A percentile compares a stretch with the other conserved stretches of the same genome.
Evolutionary conservation across 2,113 vertebrate species (phyloP).

Genomic region (Cheirogaleus medius): DNA sequence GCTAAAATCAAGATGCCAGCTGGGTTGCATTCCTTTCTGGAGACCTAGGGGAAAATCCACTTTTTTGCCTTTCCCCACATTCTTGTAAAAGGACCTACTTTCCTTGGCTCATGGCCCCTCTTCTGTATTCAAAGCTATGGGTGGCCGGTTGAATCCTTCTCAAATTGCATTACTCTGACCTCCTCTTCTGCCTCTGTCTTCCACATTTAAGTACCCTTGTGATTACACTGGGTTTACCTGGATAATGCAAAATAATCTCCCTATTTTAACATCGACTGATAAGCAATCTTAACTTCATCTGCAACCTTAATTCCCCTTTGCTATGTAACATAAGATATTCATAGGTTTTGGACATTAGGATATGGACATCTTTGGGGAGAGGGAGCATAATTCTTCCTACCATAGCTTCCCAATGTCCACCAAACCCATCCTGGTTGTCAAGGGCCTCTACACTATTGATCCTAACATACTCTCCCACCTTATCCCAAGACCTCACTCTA

Average conservation of each 20-base stretch:
- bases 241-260: not conserved
- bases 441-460: not conserved
- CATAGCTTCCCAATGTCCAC: not conserved
- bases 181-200: not conserved
- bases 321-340: not conserved
- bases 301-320: not conserved
- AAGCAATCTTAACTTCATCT: not conserved
- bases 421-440: not conserved
- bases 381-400: not conserved
- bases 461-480: not conserved
- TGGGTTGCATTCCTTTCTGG: not conserved
- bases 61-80: not conserved
- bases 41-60: not conserved
- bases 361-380: not conserved
- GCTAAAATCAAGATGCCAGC: not conserved
- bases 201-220: not conserved
- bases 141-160: not conserved
- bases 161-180: not conserved
- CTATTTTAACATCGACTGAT: not conserved
- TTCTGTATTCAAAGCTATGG: not conserved
- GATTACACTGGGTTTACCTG: not conserved
- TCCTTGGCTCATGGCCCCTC: not conserved
- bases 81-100: not conserved
- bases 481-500: not conserved
- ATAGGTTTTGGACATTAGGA: not conserved